These are phyloP conservation scores for Parasteatoda tepidariorum DNA, from an alignment of 1,140 invertebrate genomes.

Conservation along the genomic window DNA sequence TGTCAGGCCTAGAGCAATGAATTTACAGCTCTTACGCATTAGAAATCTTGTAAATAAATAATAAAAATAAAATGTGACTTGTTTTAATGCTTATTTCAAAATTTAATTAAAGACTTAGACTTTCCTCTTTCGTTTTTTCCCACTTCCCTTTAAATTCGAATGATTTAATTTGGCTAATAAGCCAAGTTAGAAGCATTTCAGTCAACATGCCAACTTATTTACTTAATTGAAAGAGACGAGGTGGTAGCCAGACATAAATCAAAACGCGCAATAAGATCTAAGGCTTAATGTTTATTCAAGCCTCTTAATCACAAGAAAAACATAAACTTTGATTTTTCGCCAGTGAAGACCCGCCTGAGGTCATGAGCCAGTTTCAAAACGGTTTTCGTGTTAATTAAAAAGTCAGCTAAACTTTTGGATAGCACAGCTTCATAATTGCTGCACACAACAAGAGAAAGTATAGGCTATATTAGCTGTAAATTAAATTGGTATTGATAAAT, in stretches of 20 bases:
- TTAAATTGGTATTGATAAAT: conserved; percentile 14
- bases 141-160: conserved; percentile 16
- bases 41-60: background rate
- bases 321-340: conserved; percentile 39
- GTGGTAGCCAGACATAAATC: conserved; percentile 56
- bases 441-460: background rate
- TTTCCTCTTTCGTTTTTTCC: conserved; percentile 24
- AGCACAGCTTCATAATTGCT: conserved; percentile 21
- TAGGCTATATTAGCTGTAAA: background rate
- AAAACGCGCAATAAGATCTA: conserved; percentile 22
- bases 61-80: background rate
- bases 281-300: conserved; percentile 23
- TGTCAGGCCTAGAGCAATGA: background rate
- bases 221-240: conserved; percentile 57
- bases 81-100: conserved; percentile 47
- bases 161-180: conserved; percentile 58
- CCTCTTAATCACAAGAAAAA: conserved; percentile 54
- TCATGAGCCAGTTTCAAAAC: conserved; percentile 11
- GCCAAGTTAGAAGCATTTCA: conserved; percentile 30
- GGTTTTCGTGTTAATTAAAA: conserved; percentile 52
- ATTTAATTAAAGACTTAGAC: conserved; percentile 51
- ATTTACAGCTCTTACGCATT: conserved; percentile 4
- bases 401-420: conserved; percentile 15
- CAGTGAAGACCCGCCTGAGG: background rate
- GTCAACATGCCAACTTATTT: conserved; percentile 56